Evolutionary conservation across 2,797 vertebrate genomes (phyloP).

Genomic region (Tragopan temminckii): DNA sequence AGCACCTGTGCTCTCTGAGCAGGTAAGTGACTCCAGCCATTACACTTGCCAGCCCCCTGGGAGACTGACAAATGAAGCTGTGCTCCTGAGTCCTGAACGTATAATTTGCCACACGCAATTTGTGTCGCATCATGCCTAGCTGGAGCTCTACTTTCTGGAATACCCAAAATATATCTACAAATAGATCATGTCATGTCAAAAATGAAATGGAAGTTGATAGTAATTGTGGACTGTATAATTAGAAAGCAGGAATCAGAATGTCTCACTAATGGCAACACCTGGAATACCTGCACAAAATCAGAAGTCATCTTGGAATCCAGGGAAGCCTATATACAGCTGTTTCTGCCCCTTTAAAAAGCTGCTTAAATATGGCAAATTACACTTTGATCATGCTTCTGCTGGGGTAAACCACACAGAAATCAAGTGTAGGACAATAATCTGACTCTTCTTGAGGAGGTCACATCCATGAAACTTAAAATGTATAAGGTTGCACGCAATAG

Average conservation of each 20-base stretch:
- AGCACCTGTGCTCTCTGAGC: neutral
- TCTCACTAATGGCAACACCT: conserved; percentile 46
- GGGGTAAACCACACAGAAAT: neutral
- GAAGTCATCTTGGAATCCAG: conserved; percentile 35
- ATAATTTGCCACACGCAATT: conserved; percentile 59
- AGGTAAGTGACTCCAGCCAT: neutral
- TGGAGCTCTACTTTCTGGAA: conserved; percentile 33
- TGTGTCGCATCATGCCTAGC: conserved; percentile 45
- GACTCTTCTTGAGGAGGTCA: neutral
- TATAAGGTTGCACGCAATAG: neutral
- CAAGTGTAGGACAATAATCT: neutral
- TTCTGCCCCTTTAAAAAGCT: neutral
- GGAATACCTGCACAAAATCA: conserved; percentile 59
- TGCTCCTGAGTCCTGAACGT: conserved; percentile 37
- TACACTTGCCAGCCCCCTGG: neutral
- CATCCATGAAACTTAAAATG: neutral
- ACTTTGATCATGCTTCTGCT: neutral
- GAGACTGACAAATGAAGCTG: conserved; percentile 7
- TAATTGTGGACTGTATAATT: conserved; percentile 65
- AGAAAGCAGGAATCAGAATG: conserved; percentile 50
- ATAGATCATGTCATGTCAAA: conserved; percentile 62
- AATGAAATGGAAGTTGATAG: conserved; percentile 64
- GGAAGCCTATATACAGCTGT: neutral
- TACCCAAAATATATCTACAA: conserved; percentile 37
- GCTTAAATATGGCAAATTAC: neutral